Percentiles rank a stretch among this genome's conserved stretches.
Conservation (phyloP, 2,797 vertebrate species). For the Eleutherodactylus coqui region DNA sequence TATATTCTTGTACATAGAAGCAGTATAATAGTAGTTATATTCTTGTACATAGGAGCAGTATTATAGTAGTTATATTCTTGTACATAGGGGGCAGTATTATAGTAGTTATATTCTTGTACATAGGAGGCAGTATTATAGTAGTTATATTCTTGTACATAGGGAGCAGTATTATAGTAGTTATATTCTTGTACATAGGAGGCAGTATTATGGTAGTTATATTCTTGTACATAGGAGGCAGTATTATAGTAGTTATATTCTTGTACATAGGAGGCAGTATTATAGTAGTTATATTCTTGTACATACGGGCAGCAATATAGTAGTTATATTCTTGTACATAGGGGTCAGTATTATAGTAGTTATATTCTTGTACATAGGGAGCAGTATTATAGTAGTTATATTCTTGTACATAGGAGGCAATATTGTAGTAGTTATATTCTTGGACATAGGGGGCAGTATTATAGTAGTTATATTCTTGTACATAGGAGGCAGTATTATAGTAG, state of each 20-base stretch:
- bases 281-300: conserved; percentile 14
- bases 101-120: conserved; percentile 17
- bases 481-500: conserved; percentile 6
- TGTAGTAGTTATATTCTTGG: not conserved
- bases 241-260: conserved; percentile 21
- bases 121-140: conserved; percentile 13
- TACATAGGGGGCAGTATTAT: conserved; percentile 1
- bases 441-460: not conserved
- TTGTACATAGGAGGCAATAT: not conserved
- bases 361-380: not conserved
- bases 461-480: conserved; percentile 1
- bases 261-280: conserved; percentile 7
- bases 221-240: not conserved
- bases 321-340: conserved; percentile 3
- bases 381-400: not conserved
- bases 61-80: conserved; percentile 9
- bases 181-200: not conserved
- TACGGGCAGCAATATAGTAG: not conserved
- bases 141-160: conserved; percentile 10
- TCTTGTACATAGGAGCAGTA: not conserved
- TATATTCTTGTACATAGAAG: not conserved
- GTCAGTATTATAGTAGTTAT: not conserved
- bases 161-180: not conserved
- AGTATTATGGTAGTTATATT: conserved; percentile 22
- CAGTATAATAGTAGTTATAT: conserved; percentile 3